phyloP scores from a whole-genome alignment of 2,888 invertebrate species.

The Alloscopus bannaensis region DNA sequence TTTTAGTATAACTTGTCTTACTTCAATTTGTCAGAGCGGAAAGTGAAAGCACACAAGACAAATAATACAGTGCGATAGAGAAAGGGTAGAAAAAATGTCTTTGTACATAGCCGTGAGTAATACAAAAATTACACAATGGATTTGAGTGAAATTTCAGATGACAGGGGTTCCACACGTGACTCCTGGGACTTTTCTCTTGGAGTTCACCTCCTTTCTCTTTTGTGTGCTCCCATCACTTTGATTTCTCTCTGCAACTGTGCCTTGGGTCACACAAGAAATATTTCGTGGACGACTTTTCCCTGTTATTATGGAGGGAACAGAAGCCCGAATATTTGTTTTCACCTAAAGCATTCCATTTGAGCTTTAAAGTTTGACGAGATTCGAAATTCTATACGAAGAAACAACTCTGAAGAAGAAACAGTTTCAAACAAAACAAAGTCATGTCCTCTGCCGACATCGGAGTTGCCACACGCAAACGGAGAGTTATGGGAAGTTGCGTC shows the following conservation, averaged over 20 bases:
- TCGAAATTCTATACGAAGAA: too few relatives aligned
- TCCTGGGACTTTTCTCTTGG: background rate
- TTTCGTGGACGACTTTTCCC: background rate
- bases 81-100: background rate
- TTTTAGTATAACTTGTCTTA: too few relatives aligned
- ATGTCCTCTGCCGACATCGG: too few relatives aligned
- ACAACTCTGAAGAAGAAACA: too few relatives aligned
- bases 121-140: conserved; percentile 13
- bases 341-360: too few relatives aligned
- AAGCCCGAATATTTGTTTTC: too few relatives aligned
- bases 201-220: background rate
- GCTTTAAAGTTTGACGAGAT: too few relatives aligned
- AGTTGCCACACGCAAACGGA: too few relatives aligned
- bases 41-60: background rate
- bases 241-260: conserved; percentile 2
- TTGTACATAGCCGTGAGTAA: background rate
- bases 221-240: background rate
- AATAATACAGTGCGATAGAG: background rate
- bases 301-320: background rate
- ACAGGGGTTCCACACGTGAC: conserved; percentile 3
- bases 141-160: conserved; percentile 6
- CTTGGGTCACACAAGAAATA: conserved; percentile 4
- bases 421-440: too few relatives aligned
- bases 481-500: too few relatives aligned
- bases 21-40: too few relatives aligned